Evolutionary conservation across 2,113 vertebrate species (phyloP).

Genomic region (Sakesphorus luctuosus): DNA sequence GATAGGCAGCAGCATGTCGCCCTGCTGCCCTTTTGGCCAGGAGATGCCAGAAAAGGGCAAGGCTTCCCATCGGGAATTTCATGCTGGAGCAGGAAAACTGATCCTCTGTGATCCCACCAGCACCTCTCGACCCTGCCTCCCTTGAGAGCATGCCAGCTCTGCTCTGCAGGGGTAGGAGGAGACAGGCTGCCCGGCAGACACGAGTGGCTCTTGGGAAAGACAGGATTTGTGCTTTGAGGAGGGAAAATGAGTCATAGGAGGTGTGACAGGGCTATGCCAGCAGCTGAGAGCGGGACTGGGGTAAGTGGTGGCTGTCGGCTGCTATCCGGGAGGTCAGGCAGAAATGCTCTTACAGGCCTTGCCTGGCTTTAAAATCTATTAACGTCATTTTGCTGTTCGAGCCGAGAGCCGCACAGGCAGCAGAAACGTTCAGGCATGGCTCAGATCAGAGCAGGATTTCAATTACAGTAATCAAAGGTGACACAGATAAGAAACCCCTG

Average conservation of each 20-base stretch:
- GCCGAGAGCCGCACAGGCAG: slow-evolving; percentile 19
- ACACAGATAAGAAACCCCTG: slow-evolving; percentile 64
- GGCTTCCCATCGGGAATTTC: neutral
- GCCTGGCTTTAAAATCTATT: slow-evolving; percentile 52
- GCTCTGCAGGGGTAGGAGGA: neutral
- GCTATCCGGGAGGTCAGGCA: slow-evolving; percentile 16
- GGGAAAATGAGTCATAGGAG: neutral
- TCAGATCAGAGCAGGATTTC: slow-evolving; percentile 68
- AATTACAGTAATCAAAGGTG: slow-evolving; percentile 68
- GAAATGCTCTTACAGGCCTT: slow-evolving; percentile 19
- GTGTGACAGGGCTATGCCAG: neutral
- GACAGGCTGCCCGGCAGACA: neutral
- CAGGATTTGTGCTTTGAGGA: slow-evolving; percentile 22
- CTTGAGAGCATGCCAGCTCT: accelerated
- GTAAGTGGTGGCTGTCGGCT: slow-evolving; percentile 1
- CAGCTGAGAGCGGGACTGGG: neutral
- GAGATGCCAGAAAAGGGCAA: neutral
- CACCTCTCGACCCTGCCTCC: neutral
- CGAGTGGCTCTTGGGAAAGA: neutral
- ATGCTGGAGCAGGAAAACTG: neutral
- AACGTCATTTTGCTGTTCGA: slow-evolving; percentile 28
- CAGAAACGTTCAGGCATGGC: neutral
- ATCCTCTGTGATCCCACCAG: neutral
- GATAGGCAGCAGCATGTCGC: neutral
- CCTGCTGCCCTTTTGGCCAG: neutral